Base-by-base conservation (phyloP, 1,140 invertebrate species). In the Heliconius melpomene region DNA sequence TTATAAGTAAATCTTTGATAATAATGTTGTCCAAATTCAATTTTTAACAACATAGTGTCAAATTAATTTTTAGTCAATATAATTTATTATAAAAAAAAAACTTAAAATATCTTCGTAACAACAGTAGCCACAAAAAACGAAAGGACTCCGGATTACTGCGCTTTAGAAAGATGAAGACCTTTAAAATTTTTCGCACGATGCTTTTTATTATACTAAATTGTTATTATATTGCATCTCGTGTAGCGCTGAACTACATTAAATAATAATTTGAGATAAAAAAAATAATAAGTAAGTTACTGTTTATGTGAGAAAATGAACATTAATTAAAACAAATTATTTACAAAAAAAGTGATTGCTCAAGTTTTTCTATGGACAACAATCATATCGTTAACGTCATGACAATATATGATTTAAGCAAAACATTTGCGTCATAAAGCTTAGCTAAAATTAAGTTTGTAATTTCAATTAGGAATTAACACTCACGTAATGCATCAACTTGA, bases 381-480 rank as follows among this genome's bases (percentile, higher is more conserved):
- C 54, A 60, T 26, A 66, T 66, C 23, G 23, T 29, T 26, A 66
- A 29, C 60, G 60, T 66, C 13, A 66, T 66, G 29, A 29, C 20
- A 23, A 54, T 60, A 60, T 23, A 7, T 26, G 60, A 66, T 29
- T 26, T 16, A 29, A 66, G 29, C 3, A 66, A 66, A 29, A 66
- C 60, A 66, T 66, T 66, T 66, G 60, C 60, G 60, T 66, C 60
- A 66, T 66, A 29, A 66, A 66, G 23, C 11, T 66, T 66, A 29
- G 11, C 9, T 60, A 26, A 60, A 66, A n/a, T 66, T 66, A 23
- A 66, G 26, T 66, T 29, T 66, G 23, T 66, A 66, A 57, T 23
- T 57, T 57, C 20, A 57, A 57, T 66, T 29, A 66, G 26, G 26
- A 23, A 66, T 26, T 29, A 66, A 16, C 26, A 29, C 60, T 66